These are phyloP conservation scores for Clamator glandarius DNA, from an alignment of 2,797 vertebrate species.

Conservation along the genomic window DNA sequence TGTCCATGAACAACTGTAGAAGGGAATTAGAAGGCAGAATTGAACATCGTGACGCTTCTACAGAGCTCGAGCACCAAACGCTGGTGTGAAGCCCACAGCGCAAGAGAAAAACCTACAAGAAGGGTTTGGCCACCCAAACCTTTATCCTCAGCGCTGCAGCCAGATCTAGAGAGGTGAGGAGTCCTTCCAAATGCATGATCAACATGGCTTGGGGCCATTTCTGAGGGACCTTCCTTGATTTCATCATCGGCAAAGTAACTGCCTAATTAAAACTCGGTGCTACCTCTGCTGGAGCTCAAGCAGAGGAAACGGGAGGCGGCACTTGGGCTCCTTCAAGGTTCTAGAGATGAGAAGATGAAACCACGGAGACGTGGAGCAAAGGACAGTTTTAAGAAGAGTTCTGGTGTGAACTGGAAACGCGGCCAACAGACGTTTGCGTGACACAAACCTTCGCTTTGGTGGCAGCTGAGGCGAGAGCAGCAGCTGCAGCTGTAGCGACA, in stretches of 20 bases:
- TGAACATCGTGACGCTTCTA: rapidly evolving
- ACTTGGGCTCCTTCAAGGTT: background rate
- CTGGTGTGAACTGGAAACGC: background rate
- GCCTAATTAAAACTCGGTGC: background rate
- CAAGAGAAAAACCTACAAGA: rapidly evolving
- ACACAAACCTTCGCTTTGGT: slow-evolving; percentile 95
- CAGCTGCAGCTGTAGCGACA: slow-evolving; percentile 95
- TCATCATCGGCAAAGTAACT: background rate
- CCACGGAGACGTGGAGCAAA: background rate
- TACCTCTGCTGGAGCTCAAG: background rate
- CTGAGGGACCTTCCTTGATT: background rate
- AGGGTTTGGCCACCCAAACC: background rate
- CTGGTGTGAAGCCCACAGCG: background rate
- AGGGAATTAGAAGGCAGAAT: too few species aligned
- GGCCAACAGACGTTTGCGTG: background rate
- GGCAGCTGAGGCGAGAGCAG: slow-evolving; percentile 94
- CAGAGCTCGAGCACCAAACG: background rate
- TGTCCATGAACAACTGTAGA: background rate
- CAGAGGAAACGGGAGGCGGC: background rate
- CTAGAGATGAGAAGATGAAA: background rate
- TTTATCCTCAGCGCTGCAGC: background rate
- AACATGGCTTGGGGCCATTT: background rate
- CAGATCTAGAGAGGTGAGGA: background rate
- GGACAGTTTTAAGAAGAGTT: background rate
- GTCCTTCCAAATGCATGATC: background rate